Percentiles rank a stretch among this genome's conserved stretches.
phyloP scores from a whole-genome alignment of 2,888 invertebrate species.

The Archips crataeganus region DNA sequence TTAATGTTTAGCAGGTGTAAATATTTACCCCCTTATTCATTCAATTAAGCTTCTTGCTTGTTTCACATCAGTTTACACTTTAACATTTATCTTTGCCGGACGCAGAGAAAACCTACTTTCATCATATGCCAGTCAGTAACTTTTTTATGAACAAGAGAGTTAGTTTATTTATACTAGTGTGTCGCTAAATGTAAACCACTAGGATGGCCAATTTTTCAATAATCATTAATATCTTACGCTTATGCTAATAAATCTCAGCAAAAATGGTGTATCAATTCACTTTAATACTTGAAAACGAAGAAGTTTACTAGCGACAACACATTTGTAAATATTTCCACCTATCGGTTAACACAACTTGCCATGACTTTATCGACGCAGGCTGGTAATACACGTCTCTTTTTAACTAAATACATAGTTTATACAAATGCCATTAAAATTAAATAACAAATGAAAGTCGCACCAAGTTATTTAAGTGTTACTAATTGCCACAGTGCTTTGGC shows the following conservation, averaged over 20 bases:
- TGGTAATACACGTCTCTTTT: not conserved
- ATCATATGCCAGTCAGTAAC: too few species aligned
- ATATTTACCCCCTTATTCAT: constrained; percentile 18
- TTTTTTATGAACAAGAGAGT: too few species aligned
- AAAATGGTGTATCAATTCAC: not conserved
- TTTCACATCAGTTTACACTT: too few species aligned
- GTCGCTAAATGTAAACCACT: constrained; percentile 15
- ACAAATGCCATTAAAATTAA: not conserved
- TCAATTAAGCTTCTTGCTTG: too few species aligned
- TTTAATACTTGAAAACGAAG: not conserved
- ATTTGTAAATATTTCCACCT: constrained; percentile 16
- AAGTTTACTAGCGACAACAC: not conserved
- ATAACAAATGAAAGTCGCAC: not conserved
- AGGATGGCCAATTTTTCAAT: constrained; percentile 13
- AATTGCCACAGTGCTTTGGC: constrained; percentile 29
- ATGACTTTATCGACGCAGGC: not conserved
- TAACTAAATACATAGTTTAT: not conserved
- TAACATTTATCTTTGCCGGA: too few species aligned
- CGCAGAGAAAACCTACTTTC: too few species aligned
- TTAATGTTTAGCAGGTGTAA: constrained; percentile 23
- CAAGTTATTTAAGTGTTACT: constrained; percentile 6
- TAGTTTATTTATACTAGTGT: constrained; percentile 4
- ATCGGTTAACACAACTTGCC: not conserved
- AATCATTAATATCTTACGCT: not conserved
- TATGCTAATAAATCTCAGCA: constrained; percentile 10